Conservation (phyloP, 2,797 vertebrate genomes). For the Acanthis flammea region DNA sequence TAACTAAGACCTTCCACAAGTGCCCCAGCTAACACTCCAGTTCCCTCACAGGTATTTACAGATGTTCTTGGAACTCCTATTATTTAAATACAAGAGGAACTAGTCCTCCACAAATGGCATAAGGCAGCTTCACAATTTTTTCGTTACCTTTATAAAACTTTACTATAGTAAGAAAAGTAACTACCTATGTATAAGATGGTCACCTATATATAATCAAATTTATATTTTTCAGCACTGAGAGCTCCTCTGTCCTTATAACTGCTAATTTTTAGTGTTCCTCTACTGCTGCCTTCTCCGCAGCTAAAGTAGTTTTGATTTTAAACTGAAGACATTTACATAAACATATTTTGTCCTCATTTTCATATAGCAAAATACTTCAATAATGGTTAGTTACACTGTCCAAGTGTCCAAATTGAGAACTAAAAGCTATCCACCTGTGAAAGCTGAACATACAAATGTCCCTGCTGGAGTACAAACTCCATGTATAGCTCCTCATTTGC, state of each 20-base stretch:
- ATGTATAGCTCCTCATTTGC: not conserved
- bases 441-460: not conserved
- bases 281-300: not conserved
- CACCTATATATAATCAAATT: not conserved
- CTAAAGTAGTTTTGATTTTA: not conserved
- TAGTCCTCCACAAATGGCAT: rapidly evolving
- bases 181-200: not conserved
- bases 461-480: not conserved
- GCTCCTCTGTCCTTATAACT: not conserved
- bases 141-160: not conserved
- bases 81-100: not conserved
- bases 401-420: not conserved
- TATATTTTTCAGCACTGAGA: not conserved
- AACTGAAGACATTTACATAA: not conserved
- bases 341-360: not conserved
- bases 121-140: not conserved
- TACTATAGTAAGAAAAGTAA: not conserved
- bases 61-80: not conserved
- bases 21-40: not conserved
- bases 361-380: not conserved
- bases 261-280: not conserved
- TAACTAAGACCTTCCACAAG: not conserved
- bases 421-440: not conserved
- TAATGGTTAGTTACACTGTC: not conserved
- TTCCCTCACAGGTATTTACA: not conserved